Evolutionary conservation across 2,888 invertebrate genomes (phyloP).

Genomic region (Cordilura impudica): DNA sequence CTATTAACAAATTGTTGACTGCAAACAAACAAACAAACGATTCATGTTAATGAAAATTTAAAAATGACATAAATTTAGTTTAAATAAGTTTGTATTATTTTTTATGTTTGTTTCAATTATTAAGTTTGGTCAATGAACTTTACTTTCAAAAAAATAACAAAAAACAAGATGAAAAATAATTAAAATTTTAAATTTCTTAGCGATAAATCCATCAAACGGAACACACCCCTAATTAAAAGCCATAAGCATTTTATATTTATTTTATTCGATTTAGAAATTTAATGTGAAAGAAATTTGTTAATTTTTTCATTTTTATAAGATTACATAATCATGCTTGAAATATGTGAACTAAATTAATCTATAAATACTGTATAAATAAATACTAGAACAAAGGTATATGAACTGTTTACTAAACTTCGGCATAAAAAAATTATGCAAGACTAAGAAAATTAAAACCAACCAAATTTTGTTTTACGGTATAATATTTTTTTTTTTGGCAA

Average conservation of each 20-base stretch:
- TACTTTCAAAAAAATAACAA: background rate
- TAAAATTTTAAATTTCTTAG: background rate
- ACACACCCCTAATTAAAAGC: background rate
- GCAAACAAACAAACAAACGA: no score
- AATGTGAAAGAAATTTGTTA: background rate
- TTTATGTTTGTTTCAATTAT: background rate
- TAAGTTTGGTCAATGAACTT: conserved; percentile 33
- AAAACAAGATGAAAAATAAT: background rate
- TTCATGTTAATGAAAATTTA: background rate
- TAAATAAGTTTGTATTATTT: background rate
- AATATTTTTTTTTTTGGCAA: background rate
- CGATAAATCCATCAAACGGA: background rate
- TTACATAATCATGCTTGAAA: background rate
- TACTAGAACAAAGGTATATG: conserved; percentile 34
- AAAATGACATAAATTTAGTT: background rate
- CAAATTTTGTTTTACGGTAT: background rate
- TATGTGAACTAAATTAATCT: background rate
- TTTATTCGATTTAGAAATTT: background rate
- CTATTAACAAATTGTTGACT: no score
- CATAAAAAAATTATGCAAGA: conserved; percentile 22
- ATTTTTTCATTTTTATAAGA: background rate
- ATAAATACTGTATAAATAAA: background rate
- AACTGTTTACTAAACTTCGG: conserved; percentile 8
- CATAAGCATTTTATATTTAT: background rate
- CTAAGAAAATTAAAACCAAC: background rate